Evolutionary conservation across 2,113 vertebrate species (phyloP), one percentile per base, ranked within the genome.

Genomic region (Esox niger): DNA sequence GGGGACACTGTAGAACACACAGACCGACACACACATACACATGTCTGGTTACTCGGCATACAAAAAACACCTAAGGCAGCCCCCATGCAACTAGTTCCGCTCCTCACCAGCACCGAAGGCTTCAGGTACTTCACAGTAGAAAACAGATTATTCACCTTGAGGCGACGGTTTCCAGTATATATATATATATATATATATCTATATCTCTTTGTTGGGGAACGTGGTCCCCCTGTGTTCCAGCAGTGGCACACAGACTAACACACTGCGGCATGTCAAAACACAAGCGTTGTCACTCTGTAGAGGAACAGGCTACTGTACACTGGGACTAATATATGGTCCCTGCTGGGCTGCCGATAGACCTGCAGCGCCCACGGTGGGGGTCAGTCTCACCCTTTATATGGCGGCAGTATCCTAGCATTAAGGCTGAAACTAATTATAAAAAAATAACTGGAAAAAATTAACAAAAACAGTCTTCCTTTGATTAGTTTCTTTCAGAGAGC

Each of bases 381-480:
- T 56, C 68, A 64, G 61, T 64, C 69, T 67, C 68, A 70, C 59
- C 46, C 64, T 61, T 70, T 69, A 66, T 72, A 56, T 32, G 54
- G 63, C 77, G 89, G 88, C 87, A 90, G 90, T 87, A 78, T 85
- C 70, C 49, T 79, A 90, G 88, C 86, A 56, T 82, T 89, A 88
- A 87, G 84, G 87, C 84, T 75, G 74, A 82, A 84, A 64, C 56
- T 70, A 75, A 67, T 70, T 25, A n/a, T n/a, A n/a, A n/a, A n/a
- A n/a, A n/a, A n/a, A n/a, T n/a, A n/a, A n/a, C n/a, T n/a, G n/a
- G n/a, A n/a, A n/a, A n/a, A n/a, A n/a, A n/a, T n/a, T n/a, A n/a
- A n/a, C n/a, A n/a, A n/a, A n/a, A n/a, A 15, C 38, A 43, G 38
- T 43, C 3, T 43, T 15, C 13, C 38, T 43, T 17, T 17, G 38